Conservation (phyloP, 2,888 invertebrate species). For the Microplitis manilae region DNA sequence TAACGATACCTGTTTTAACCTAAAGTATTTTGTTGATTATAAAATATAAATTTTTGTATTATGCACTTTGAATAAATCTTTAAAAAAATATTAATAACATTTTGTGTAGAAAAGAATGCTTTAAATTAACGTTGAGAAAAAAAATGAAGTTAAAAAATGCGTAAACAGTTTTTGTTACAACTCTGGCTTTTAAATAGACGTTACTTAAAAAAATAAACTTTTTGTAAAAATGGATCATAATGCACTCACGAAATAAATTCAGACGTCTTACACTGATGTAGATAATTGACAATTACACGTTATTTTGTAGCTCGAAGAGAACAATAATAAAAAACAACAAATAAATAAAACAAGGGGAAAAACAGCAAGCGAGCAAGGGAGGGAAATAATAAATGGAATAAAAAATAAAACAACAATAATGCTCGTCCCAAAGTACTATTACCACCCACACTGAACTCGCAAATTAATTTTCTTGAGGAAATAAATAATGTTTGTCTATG, state of each 20-base stretch:
- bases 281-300: slow-evolving; percentile 50
- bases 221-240: slow-evolving; percentile 25
- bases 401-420: slow-evolving; percentile 30
- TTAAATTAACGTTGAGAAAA: slow-evolving; percentile 22
- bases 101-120: slow-evolving; percentile 19
- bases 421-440: slow-evolving; percentile 47
- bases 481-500: background rate
- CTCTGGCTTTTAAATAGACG: slow-evolving; percentile 32
- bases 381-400: slow-evolving; percentile 6
- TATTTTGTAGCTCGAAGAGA: slow-evolving; percentile 48
- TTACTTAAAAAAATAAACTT: slow-evolving; percentile 32
- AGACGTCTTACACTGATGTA: slow-evolving; percentile 47
- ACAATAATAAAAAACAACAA: slow-evolving; percentile 2
- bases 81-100: background rate
- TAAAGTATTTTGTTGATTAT: too few relatives aligned
- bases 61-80: background rate
- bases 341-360: background rate
- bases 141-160: slow-evolving; percentile 17
- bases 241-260: slow-evolving; percentile 30
- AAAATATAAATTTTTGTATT: background rate
- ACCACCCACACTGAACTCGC: slow-evolving; percentile 42
- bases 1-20: background rate
- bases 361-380: slow-evolving; percentile 27
- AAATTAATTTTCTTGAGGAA: slow-evolving; percentile 29
- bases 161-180: slow-evolving; percentile 16